A percentile compares a stretch with the other conserved stretches of the same genome.
phyloP scores from a whole-genome alignment of 1,140 invertebrate species.

The Pantala flavescens region DNA sequence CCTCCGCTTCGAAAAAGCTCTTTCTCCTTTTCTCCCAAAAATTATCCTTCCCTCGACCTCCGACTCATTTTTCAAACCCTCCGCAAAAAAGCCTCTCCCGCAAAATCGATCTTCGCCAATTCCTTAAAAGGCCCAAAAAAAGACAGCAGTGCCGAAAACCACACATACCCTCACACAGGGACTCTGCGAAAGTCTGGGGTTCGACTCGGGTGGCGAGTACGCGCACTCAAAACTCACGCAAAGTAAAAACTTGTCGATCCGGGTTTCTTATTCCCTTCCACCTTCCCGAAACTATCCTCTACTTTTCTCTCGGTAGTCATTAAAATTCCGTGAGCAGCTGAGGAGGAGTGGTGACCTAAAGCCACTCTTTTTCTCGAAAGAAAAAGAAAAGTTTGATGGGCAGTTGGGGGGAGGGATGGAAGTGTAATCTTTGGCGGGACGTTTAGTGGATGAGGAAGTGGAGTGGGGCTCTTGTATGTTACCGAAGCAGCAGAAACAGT shows the following conservation, averaged over 20 bases:
- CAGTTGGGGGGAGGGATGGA: neutral
- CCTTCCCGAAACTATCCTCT: no score
- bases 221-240: no score
- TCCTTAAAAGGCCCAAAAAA: neutral
- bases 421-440: neutral
- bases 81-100: neutral
- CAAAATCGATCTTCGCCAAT: neutral
- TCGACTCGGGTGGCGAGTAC: no score
- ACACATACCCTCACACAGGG: neutral
- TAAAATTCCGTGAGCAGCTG: neutral
- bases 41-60: neutral
- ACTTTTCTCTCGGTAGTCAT: neutral
- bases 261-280: neutral
- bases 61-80: neutral
- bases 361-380: neutral
- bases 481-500: neutral
- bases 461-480: neutral
- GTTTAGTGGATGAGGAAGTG: neutral
- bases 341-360: neutral
- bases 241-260: neutral
- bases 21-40: neutral
- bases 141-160: neutral
- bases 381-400: neutral
- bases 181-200: no score
- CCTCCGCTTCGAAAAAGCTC: neutral